A percentile compares a stretch with the other conserved stretches of the same genome.
Evolutionary conservation across 2,888 invertebrate genomes (phyloP).

Genomic region (Merodon equestris): DNA sequence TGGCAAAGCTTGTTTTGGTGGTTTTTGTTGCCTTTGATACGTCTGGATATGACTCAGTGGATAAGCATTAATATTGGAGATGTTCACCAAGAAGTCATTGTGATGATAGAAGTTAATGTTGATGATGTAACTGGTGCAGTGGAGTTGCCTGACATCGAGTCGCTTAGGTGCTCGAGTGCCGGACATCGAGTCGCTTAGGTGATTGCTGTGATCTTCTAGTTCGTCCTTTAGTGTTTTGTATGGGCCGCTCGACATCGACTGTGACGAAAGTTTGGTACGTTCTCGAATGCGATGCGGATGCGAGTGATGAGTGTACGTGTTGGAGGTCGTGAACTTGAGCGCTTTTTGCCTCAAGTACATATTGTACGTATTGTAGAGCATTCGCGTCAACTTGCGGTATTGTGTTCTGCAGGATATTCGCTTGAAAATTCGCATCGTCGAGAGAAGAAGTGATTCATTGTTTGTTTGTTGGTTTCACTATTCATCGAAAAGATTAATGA

Average conservation of each 20-base stretch:
- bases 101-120: constrained; percentile 67
- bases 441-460: constrained; percentile 78
- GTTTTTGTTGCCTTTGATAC: constrained; percentile 66
- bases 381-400: constrained; percentile 19
- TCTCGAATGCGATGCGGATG: constrained; percentile 69
- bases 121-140: constrained; percentile 57
- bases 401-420: constrained; percentile 43
- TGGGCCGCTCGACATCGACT: constrained; percentile 75
- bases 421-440: constrained; percentile 75
- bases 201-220: constrained; percentile 72
- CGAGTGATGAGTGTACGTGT: constrained; percentile 37
- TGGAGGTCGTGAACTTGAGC: constrained; percentile 30
- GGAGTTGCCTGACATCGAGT: constrained; percentile 70
- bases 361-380: constrained; percentile 32
- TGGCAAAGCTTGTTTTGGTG: constrained; percentile 15
- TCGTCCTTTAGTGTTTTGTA: constrained; percentile 69
- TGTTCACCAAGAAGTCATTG: constrained; percentile 46
- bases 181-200: constrained; percentile 78
- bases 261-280: constrained; percentile 76
- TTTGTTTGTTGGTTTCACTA: constrained; percentile 74
- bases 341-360: constrained; percentile 41
- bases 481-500: constrained; percentile 75
- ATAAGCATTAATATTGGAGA: constrained; percentile 53
- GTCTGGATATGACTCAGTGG: constrained; percentile 70
- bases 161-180: constrained; percentile 75